Conservation (phyloP, 2,797 vertebrate species). For the Carapus acus region DNA sequence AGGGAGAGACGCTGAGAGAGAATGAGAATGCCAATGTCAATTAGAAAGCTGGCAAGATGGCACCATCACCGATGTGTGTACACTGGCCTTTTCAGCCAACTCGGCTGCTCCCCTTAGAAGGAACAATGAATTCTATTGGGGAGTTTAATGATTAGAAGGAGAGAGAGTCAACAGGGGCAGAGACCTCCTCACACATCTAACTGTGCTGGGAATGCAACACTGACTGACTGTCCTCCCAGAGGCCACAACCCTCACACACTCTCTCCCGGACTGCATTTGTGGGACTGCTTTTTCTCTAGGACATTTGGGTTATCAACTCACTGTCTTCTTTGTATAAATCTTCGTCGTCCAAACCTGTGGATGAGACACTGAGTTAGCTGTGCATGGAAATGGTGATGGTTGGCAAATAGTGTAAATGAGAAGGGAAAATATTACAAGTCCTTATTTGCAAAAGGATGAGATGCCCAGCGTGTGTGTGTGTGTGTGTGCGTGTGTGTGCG, state of each 20-base stretch:
- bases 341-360: slow-evolving; percentile 54
- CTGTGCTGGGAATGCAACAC: slow-evolving; percentile 37
- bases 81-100: slow-evolving; percentile 58
- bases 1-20: slow-evolving; percentile 37
- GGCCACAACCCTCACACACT: slow-evolving; percentile 43
- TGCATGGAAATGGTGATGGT: slow-evolving; percentile 1
- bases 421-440: too few relatives aligned
- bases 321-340: fast-evolving
- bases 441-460: too few relatives aligned
- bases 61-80: slow-evolving; percentile 49
- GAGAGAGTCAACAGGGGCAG: slow-evolving; percentile 38
- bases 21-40: slow-evolving; percentile 66
- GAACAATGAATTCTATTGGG: slow-evolving; percentile 71
- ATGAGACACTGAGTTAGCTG: slow-evolving; percentile 13
- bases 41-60: slow-evolving; percentile 56
- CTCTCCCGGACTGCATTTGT: slow-evolving; percentile 18
- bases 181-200: slow-evolving; percentile 30
- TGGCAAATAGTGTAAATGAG: background rate
- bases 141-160: slow-evolving; percentile 54
- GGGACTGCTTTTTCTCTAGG: too few relatives aligned
- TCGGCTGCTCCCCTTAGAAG: slow-evolving; percentile 40
- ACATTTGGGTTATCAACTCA: slow-evolving; percentile 49
- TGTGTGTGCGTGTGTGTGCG: too few relatives aligned
- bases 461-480: too few relatives aligned
- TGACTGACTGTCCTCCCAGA: slow-evolving; percentile 43